Conservation (phyloP, 1,140 invertebrate genomes). For the Rhagoletis zephyria region DNA sequence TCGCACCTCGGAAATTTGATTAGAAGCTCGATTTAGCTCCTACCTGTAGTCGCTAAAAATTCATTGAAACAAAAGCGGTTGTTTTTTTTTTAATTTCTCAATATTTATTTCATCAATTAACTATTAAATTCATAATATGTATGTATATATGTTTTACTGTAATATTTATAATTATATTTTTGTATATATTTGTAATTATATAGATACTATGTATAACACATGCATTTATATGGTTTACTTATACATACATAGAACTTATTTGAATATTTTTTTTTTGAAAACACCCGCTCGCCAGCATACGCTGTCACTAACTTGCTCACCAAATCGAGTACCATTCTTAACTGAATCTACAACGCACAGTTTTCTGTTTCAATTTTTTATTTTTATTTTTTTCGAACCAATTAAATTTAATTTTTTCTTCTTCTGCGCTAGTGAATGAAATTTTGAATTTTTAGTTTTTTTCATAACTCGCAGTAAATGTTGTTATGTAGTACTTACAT, state of each 20-base stretch:
- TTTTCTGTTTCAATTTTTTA: not conserved
- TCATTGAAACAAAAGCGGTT: not conserved
- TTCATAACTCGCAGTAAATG: not conserved
- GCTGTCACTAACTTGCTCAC: slow-evolving; percentile 16
- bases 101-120: slow-evolving; percentile 58
- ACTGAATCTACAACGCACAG: slow-evolving; percentile 15
- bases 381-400: not conserved
- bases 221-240: slow-evolving; percentile 52
- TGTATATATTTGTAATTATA: slow-evolving; percentile 57
- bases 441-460: not conserved
- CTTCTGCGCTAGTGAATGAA: not conserved
- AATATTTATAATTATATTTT: slow-evolving; percentile 39
- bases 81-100: slow-evolving; percentile 45
- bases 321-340: not conserved
- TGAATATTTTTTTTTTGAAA: not conserved
- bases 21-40: too few relatives aligned
- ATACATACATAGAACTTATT: slow-evolving; percentile 35
- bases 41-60: too few relatives aligned
- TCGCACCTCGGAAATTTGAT: too few relatives aligned
- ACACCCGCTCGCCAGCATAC: not conserved
- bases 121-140: slow-evolving; percentile 57
- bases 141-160: slow-evolving; percentile 53
- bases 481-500: too few relatives aligned
- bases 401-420: not conserved
- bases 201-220: slow-evolving; percentile 56